A percentile compares a stretch with the other conserved stretches of the same genome.
Conservation (phyloP, 2,113 vertebrate genomes). For the Gasterosteus aculeatus region DNA sequence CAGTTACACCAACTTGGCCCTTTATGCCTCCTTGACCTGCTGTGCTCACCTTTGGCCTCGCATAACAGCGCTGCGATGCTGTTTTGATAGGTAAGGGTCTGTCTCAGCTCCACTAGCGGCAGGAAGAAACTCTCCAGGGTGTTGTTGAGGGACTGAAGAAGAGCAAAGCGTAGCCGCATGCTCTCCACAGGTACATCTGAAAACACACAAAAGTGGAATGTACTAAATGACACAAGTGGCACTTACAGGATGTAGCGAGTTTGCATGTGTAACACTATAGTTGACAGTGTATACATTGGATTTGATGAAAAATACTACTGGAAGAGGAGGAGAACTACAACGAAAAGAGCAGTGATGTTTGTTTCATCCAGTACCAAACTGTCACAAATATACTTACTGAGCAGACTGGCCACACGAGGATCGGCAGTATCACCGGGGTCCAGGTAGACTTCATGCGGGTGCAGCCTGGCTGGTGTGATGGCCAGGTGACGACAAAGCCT, state of each 20-base stretch:
- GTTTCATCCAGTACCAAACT: not conserved
- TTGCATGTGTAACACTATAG: not conserved
- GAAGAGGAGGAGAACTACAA: not conserved
- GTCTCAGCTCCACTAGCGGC: conserved; percentile 93
- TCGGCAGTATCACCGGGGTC: conserved; percentile 89
- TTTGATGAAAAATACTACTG: not conserved
- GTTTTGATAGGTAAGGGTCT: conserved; percentile 86
- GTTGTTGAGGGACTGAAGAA: conserved; percentile 96
- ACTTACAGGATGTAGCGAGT: not conserved
- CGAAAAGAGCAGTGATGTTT: not conserved
- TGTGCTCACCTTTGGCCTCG: conserved; percentile 91
- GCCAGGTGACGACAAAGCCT: conserved; percentile 95
- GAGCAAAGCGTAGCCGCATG: conserved; percentile 91
- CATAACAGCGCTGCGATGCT: conserved; percentile 91
- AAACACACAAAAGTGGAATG: conserved; percentile 1
- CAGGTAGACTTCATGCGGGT: conserved; percentile 96
- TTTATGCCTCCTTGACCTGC: not conserved
- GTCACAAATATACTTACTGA: conserved; percentile 81
- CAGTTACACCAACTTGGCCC: not conserved
- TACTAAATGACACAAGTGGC: not conserved
- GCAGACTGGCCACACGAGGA: conserved; percentile 88
- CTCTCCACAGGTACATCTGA: conserved; percentile 92
- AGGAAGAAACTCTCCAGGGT: conserved; percentile 95
- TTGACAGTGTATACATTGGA: not conserved
- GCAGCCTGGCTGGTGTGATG: conserved; percentile 92